phyloP scores from a whole-genome alignment of 2,888 invertebrate species.

The Zygothrica quintamaculata region DNA sequence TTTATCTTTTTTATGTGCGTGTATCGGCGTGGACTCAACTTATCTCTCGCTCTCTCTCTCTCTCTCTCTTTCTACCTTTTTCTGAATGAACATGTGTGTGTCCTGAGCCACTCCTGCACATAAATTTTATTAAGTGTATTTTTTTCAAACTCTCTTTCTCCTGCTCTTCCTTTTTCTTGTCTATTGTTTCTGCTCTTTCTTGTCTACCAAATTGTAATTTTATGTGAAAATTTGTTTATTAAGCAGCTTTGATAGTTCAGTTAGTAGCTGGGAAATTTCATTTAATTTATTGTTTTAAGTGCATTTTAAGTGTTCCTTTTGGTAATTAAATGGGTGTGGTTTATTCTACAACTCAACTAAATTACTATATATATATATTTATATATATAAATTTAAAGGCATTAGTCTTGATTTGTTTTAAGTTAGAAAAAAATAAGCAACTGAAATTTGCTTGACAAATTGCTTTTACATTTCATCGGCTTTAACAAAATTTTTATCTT shows the following conservation, averaged over 20 bases:
- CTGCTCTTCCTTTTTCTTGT: slow-evolving; percentile 33
- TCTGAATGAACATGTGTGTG: slow-evolving; percentile 42
- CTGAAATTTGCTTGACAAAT: slow-evolving; percentile 27
- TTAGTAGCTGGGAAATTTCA: slow-evolving; percentile 41
- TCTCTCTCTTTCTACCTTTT: no score
- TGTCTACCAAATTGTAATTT: slow-evolving; percentile 74
- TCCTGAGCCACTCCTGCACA: slow-evolving; percentile 76
- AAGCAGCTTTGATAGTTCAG: slow-evolving; percentile 76
- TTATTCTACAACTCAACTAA: slow-evolving; percentile 59
- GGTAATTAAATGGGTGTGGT: slow-evolving; percentile 79
- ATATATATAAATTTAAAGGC: slow-evolving; percentile 53
- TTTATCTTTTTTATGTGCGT: slow-evolving; percentile 67
- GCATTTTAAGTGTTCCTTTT: slow-evolving; percentile 60
- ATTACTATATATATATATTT: slow-evolving; percentile 14
- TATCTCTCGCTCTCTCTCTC: slow-evolving; percentile 47
- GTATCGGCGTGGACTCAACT: slow-evolving; percentile 58
- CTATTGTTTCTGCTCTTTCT: slow-evolving; percentile 36
- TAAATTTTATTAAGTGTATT: slow-evolving; percentile 82
- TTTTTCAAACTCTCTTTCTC: slow-evolving; percentile 48
- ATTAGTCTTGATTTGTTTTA: slow-evolving; percentile 75
- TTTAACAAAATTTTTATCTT: slow-evolving; percentile 27
- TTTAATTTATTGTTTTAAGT: slow-evolving; percentile 75
- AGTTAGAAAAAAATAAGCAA: slow-evolving; percentile 46
- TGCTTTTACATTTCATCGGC: no score
- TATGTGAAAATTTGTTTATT: slow-evolving; percentile 83